These are phyloP conservation scores for Drosophila mimica DNA, from an alignment of 2,888 invertebrate species.

Conservation along the genomic window DNA sequence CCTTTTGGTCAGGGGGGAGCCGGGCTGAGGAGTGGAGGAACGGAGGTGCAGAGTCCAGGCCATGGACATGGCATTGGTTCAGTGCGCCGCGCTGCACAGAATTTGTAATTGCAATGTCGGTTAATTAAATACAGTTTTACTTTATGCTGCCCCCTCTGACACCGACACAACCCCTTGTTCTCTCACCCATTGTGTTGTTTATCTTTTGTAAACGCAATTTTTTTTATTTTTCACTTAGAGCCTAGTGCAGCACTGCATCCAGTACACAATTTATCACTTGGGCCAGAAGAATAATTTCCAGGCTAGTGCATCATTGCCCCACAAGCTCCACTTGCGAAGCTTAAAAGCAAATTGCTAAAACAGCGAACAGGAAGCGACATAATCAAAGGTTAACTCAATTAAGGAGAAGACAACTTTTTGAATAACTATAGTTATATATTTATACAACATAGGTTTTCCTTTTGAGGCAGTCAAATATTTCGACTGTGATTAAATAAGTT, in stretches of 20 bases:
- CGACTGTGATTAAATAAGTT: neutral
- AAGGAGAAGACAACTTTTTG: neutral
- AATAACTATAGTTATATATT: neutral
- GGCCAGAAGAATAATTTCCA: slow-evolving; percentile 20
- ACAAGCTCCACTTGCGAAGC: slow-evolving; percentile 25
- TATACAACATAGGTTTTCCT: neutral
- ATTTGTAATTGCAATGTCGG: slow-evolving; percentile 83
- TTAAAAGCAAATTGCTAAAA: slow-evolving; percentile 54
- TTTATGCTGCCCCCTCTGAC: slow-evolving; percentile 51
- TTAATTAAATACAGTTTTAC: slow-evolving; percentile 83
- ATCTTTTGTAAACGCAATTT: slow-evolving; percentile 62
- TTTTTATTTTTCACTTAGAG: slow-evolving; percentile 67
- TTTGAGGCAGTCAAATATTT: neutral
- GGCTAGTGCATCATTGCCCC: slow-evolving; percentile 36
- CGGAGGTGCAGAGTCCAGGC: neutral
- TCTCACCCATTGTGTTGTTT: slow-evolving; percentile 56
- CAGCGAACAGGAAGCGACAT: slow-evolving; percentile 10
- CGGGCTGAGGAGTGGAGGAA: neutral
- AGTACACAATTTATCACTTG: slow-evolving; percentile 54
- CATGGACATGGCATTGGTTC: slow-evolving; percentile 49
- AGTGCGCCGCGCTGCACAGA: slow-evolving; percentile 74
- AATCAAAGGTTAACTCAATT: slow-evolving; percentile 22
- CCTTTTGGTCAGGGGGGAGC: slow-evolving; percentile 9
- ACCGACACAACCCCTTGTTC: neutral
- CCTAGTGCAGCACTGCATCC: slow-evolving; percentile 47